phyloP scores from a whole-genome alignment of 2,797 vertebrate species.

The Phylloscopus collybita region DNA sequence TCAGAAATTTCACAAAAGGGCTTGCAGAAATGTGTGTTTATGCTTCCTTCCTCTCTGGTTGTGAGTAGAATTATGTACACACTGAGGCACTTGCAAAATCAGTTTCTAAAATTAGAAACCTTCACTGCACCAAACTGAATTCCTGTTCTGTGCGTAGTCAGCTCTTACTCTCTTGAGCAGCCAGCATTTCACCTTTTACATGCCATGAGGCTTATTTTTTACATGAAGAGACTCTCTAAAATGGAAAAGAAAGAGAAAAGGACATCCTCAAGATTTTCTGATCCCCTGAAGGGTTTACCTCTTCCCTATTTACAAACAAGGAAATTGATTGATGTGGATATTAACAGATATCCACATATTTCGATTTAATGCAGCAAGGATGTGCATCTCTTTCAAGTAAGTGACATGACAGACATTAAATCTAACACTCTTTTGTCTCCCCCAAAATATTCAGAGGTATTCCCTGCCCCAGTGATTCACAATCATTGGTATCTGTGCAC shows the following conservation, averaged over 20 bases:
- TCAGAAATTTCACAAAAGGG: not conserved
- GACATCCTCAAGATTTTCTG: not conserved
- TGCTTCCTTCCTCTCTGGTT: not conserved
- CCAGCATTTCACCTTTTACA: not conserved
- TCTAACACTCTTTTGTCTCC: conserved; percentile 24
- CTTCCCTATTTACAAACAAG: not conserved
- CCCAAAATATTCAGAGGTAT: conserved; percentile 41
- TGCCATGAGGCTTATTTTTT: not conserved
- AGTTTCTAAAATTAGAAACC: conserved; percentile 3
- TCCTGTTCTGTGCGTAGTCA: not conserved
- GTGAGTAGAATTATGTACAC: not conserved
- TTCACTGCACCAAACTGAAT: not conserved
- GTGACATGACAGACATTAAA: conserved; percentile 29
- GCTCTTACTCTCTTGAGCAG: not conserved
- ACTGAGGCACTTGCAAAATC: not conserved
- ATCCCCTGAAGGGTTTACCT: not conserved
- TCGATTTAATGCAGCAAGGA: not conserved
- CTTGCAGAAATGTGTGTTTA: not conserved
- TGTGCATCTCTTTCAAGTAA: not conserved
- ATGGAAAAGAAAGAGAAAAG: not conserved
- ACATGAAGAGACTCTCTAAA: not conserved
- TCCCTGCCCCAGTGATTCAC: conserved; percentile 45
- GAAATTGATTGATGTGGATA: not conserved
- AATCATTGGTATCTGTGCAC: not conserved
- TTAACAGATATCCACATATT: conserved; percentile 10